phyloP scores from a whole-genome alignment of 2,888 invertebrate genomes.

The Trachelus tabidus region DNA sequence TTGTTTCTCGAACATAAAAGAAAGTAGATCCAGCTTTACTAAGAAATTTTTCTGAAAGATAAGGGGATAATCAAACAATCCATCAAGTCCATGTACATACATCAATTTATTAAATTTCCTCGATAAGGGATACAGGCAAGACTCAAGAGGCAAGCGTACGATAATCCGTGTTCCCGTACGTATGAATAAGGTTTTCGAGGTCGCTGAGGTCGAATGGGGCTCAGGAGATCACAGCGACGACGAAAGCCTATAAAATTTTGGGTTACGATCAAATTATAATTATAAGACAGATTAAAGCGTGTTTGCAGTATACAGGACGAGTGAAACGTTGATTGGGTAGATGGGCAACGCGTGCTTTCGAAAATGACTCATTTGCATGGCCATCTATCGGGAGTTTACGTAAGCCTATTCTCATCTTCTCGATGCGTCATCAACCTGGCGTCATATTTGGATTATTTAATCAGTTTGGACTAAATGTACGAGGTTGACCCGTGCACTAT shows the following conservation, averaged over 20 bases:
- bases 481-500: not conserved
- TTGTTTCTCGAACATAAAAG: not conserved
- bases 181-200: not conserved
- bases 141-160: not conserved
- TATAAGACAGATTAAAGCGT: not conserved
- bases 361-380: not conserved
- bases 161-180: not conserved
- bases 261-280: not conserved
- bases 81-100: not conserved
- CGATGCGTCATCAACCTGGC: not conserved
- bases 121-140: not conserved
- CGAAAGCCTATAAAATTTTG: not conserved
- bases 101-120: not conserved
- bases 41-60: not conserved
- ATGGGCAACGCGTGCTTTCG: not conserved
- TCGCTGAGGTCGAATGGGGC: not conserved
- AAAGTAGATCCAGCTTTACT: not conserved
- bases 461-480: not conserved
- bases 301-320: not conserved
- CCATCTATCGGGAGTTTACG: not conserved
- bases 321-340: not conserved
- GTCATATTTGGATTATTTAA: not conserved
- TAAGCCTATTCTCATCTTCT: not conserved
- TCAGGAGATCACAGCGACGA: not conserved
- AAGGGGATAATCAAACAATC: not conserved